A percentile compares a stretch with the other conserved stretches of the same genome.
Evolutionary conservation across 2,888 invertebrate species (phyloP).

Genomic region (Melolontha melolontha): DNA sequence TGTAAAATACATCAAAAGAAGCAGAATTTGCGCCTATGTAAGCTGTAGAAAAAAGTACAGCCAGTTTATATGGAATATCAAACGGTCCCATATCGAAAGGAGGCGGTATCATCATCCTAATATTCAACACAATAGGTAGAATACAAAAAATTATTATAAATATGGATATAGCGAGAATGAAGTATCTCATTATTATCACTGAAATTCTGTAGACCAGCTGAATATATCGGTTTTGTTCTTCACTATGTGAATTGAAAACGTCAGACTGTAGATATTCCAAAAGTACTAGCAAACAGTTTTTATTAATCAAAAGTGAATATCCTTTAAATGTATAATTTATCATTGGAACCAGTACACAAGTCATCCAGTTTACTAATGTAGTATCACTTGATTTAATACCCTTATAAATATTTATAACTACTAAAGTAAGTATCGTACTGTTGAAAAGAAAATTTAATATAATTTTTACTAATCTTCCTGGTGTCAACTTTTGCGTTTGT

Average conservation of each 20-base stretch:
- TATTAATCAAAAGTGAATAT: conserved; percentile 3
- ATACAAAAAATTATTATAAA: conserved; percentile 18
- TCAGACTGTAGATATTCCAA: neutral
- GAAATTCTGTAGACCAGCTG: conserved; percentile 8
- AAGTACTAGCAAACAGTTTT: conserved; percentile 12
- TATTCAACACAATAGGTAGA: conserved; percentile 10
- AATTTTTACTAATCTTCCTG: no score
- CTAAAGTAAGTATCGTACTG: no score
- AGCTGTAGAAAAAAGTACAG: neutral
- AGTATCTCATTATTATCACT: conserved; percentile 9
- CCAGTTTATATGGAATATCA: neutral
- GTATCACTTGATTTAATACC: no score
- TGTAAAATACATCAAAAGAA: conserved; percentile 6
- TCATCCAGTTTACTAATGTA: no score
- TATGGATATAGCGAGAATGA: neutral
- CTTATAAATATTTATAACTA: no score
- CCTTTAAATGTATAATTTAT: conserved; percentile 8
- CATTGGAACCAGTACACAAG: no score
- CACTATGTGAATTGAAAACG: no score
- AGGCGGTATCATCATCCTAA: neutral
- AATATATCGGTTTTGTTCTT: no score
- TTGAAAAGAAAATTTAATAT: no score
- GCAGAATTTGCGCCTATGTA: conserved; percentile 6
- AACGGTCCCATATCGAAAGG: conserved; percentile 8
- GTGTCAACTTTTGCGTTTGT: no score